Conservation (phyloP, 2,113 vertebrate species). For the Progne subis region DNA sequence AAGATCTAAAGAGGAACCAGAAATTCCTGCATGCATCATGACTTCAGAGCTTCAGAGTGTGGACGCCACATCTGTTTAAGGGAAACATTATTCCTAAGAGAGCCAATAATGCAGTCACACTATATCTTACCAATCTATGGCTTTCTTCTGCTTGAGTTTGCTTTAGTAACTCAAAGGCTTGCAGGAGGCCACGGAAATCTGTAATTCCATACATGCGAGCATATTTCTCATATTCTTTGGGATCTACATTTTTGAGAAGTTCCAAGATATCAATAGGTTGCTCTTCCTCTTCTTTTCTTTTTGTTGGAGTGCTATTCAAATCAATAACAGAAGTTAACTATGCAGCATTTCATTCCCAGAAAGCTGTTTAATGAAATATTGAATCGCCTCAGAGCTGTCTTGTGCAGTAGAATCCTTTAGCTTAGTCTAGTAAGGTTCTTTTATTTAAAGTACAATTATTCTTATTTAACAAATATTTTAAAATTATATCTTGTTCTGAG, state of each 20-base stretch:
- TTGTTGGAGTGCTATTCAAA: constrained; percentile 85
- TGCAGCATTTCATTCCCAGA: background rate
- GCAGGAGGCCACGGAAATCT: constrained; percentile 95
- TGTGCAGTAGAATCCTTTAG: background rate
- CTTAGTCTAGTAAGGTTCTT: background rate
- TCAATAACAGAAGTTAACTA: background rate
- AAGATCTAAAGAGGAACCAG: background rate
- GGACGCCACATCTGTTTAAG: background rate
- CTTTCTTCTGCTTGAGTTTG: constrained; percentile 88
- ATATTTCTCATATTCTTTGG: constrained; percentile 99
- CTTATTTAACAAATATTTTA: rapidly evolving
- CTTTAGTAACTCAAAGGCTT: constrained; percentile 95
- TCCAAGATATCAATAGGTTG: constrained; percentile 95
- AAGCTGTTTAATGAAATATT: background rate
- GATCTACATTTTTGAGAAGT: constrained; percentile 96
- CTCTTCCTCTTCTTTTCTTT: constrained; percentile 90
- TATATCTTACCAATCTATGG: constrained; percentile 82
- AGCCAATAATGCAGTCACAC: background rate
- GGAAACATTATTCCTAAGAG: background rate
- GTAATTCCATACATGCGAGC: constrained; percentile 99
- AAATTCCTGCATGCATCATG: background rate
- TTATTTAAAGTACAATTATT: background rate
- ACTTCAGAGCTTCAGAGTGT: background rate
- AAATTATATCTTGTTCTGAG: background rate
- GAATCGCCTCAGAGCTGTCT: background rate